phyloP scores from a whole-genome alignment of 2,888 invertebrate genomes.

The Pollenia angustigena region DNA sequence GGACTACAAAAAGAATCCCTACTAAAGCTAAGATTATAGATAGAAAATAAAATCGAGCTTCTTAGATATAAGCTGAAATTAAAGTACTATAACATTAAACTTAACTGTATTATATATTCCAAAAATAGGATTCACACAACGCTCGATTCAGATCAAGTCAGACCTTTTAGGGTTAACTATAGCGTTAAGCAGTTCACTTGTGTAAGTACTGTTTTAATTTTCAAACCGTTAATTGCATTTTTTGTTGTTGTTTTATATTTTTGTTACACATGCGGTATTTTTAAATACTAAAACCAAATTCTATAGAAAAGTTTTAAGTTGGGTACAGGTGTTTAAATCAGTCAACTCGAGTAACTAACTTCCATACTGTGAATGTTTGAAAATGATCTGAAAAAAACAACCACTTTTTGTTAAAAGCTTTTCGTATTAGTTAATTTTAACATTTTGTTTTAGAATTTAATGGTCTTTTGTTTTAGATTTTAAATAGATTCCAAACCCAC shows the following conservation, averaged over 20 bases:
- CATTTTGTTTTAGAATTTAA: conserved; percentile 25
- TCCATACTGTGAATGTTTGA: background rate
- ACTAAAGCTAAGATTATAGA: too few relatives aligned
- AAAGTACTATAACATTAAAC: too few relatives aligned
- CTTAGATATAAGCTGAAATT: too few relatives aligned
- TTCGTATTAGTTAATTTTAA: conserved; percentile 1
- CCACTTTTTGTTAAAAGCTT: conserved; percentile 1
- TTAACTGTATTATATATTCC: too few relatives aligned
- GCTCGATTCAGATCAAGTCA: background rate
- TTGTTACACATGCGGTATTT: conserved; percentile 2
- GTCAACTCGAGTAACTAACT: conserved; percentile 6
- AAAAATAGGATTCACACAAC: too few relatives aligned
- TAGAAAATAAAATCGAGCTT: too few relatives aligned
- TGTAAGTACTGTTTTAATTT: conserved; percentile 9
- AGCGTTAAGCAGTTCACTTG: background rate
- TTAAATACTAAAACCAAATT: conserved; percentile 9
- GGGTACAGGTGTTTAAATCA: conserved; percentile 60
- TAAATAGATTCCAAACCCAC: conserved; percentile 46
- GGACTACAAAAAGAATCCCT: too few relatives aligned
- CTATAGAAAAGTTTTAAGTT: conserved; percentile 4
- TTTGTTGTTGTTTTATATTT: conserved; percentile 19
- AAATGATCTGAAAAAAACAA: conserved; percentile 16
- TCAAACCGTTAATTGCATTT: conserved; percentile 38
- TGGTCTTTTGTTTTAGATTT: conserved; percentile 19
- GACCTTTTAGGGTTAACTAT: background rate